Percentiles rank a stretch among this genome's conserved stretches.
Conservation (phyloP, 2,797 vertebrate species). For the Australoheros facetus region DNA sequence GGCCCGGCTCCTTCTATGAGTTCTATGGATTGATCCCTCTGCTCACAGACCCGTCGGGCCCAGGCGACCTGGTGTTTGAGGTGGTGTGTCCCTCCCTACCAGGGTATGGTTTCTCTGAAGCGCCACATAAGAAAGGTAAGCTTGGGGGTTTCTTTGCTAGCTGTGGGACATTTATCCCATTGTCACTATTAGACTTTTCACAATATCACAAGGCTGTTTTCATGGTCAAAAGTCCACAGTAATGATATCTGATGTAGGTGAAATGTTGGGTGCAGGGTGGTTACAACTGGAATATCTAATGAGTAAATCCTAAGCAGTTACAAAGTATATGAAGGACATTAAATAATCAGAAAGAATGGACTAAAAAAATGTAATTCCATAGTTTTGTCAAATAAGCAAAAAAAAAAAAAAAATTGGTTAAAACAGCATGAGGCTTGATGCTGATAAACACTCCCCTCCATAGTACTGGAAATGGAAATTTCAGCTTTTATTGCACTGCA, state of each 20-base stretch:
- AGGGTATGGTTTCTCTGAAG: constrained; percentile 90
- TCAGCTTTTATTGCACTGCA: too few relatives aligned
- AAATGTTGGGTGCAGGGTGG: background rate
- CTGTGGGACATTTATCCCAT: background rate
- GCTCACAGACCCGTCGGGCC: constrained; percentile 76
- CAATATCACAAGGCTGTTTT: background rate
- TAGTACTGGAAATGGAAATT: too few relatives aligned
- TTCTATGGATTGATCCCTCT: constrained; percentile 89
- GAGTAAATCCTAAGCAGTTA: background rate
- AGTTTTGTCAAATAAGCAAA: background rate
- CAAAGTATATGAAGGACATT: background rate
- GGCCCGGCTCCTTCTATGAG: constrained; percentile 92
- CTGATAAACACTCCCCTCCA: too few relatives aligned
- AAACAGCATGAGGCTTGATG: too few relatives aligned
- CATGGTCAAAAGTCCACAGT: background rate
- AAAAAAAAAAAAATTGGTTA: too few relatives aligned
- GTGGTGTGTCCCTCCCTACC: constrained; percentile 92
- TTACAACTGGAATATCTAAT: background rate
- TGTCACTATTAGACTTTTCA: background rate
- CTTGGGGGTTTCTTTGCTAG: background rate
- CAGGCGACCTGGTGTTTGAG: constrained; percentile 80
- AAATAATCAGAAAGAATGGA: background rate
- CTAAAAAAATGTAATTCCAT: background rate
- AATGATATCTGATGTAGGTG: background rate
- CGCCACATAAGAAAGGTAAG: constrained; percentile 85